Base-by-base conservation (phyloP, 2,113 vertebrate species). In the Callithrix jacchus region DNA sequence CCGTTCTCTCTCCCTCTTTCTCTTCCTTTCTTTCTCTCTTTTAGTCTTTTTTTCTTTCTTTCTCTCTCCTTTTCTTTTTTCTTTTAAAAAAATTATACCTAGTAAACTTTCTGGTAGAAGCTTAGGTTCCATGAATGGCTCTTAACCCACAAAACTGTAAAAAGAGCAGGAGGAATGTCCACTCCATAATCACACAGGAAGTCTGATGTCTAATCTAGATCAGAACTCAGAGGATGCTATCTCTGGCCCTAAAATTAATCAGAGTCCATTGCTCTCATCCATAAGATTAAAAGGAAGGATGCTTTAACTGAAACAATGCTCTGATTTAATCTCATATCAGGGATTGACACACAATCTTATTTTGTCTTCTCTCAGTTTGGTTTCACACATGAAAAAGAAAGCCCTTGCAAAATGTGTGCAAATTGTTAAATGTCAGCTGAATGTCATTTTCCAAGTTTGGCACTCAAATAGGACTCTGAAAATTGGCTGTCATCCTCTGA, bases 341-440 rank as follows among this genome's bases (percentile, higher is more conserved):
- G 64, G 82, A 17, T 81, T 91, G 42, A 68, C 32, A 92, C 82
- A 82, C 89, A 97, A 76, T 74, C 73, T 85, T 96, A 93, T 89
- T 97, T 97, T 96, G 79, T 96, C 95, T 98, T 95, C 77, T 81
- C 61, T 84, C 80, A 83, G 85, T 96, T 96, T 97, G 58, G 66
- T 96, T 94, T 97, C 96, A 88, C 64, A 92, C 42, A 93, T 91
- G 58, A 66, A 76, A 94, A 95, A 90, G 61, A 95, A 93, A 71
- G 49, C 35, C 84, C 79, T 92, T 97, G 89, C 68, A 97, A 97
- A 97, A 93, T 95, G 93, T 96, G 97, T 95, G 93, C 96, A 97
- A 96, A 97, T 95, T 97, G 92, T 97, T 96, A 97, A 97, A 98
- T 97, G 98, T 96, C 96, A 97, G 85, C 95, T 96, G 97, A 98